Evolutionary conservation across 2,888 invertebrate species (phyloP), one percentile per base, ranked within the genome.

Genomic region (Netelia fuscicornis): DNA sequence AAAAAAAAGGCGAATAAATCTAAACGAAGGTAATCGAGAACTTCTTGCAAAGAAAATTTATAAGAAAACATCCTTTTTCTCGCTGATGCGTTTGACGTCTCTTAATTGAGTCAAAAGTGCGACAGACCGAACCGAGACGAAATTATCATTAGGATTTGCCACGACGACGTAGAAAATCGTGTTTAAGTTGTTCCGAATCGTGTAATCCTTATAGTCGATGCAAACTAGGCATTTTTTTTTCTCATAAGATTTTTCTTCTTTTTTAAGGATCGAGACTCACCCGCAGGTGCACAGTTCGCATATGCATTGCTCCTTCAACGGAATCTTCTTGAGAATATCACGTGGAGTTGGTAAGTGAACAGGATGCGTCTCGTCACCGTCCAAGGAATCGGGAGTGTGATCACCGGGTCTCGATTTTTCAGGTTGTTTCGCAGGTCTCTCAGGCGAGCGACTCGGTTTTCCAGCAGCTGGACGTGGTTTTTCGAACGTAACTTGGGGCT

Each of bases 211-310:
- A 42, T 60, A 23, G 30, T 56, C 20, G 64, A 71, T 54, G 64
- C 37, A 37, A 62, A 58, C 8, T 44, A 44, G 54, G 20, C 30
- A 3, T 65, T 48, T 17, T 23, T 23, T 60, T 67, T 13, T 30
- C 23, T 11, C 13, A 20, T 17, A 54, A 58, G 10, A 37, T 9
- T 56, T 48, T 23, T 23, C 58, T 76, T 71, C 13, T 62, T 52
- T 48, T 25, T 54, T 10, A 23, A 58, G 8, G 13, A 81, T 68
- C 11, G 42, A 52, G 44, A 64, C 97, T 96, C 94, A 98, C 98
- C 98, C 98, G 94, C 98, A 98, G 91, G 97, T 98, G 94, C 98
- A 98, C 86, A 98, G 96, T 94, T 98, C 97, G 93, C 98, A 98
- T 91, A 98, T 97, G 93, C 98, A 98, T 94, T 97, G 97, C 92